Conservation (phyloP, 2,888 invertebrate species). For the Drosophila leonis region DNA sequence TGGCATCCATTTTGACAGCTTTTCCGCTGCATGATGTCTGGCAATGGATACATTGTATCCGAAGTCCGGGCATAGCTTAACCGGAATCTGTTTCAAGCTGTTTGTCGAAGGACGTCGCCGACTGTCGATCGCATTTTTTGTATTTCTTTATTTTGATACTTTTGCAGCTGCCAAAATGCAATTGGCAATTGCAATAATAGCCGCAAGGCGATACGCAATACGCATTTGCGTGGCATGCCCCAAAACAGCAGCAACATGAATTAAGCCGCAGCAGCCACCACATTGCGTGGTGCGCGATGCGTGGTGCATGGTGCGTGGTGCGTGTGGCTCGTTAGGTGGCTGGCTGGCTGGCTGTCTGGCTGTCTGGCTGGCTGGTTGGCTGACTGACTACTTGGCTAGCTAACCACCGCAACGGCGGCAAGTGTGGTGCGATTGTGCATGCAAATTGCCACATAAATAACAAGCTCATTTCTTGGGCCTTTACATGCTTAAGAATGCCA, state of each 20-base stretch:
- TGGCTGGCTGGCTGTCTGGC: background rate
- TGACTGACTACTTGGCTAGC: background rate
- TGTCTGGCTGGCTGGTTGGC: background rate
- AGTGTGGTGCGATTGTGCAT: conserved; percentile 30
- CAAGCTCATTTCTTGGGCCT: conserved; percentile 17
- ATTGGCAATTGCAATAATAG: conserved; percentile 21
- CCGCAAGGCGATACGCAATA: conserved; percentile 21
- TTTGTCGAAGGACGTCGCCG: conserved; percentile 19
- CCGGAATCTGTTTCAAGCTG: conserved; percentile 13
- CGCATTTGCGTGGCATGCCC: conserved; percentile 22
- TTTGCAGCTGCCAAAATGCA: conserved; percentile 35
- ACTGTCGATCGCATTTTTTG: conserved; percentile 4
- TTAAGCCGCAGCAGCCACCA: conserved; percentile 18
- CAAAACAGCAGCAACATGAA: conserved; percentile 12
- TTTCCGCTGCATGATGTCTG: conserved; percentile 20
- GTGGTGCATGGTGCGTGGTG: conserved; percentile 12
- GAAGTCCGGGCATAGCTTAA: conserved; percentile 1
- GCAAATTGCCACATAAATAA: conserved; percentile 41
- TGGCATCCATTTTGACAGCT: conserved; percentile 16
- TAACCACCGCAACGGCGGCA: conserved; percentile 10
- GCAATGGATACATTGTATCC: conserved; percentile 8
- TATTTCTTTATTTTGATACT: conserved; percentile 15
- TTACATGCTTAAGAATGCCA: conserved; percentile 8
- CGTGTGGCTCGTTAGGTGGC: conserved; percentile 21
- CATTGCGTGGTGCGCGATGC: background rate